Conservation (phyloP, 1,140 invertebrate species). For the Microplitis mediator region DNA sequence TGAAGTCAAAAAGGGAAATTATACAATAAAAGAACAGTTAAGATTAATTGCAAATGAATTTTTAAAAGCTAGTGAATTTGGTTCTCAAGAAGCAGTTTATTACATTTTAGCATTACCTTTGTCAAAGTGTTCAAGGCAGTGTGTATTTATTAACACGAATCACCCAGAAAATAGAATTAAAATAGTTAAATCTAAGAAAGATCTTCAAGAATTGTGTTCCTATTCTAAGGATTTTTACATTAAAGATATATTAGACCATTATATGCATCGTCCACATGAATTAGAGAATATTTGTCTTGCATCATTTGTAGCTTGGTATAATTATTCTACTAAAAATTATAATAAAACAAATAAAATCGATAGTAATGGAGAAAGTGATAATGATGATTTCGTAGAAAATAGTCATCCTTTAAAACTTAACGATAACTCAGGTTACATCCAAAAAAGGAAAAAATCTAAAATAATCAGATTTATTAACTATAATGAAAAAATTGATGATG, state of each 20-base stretch:
- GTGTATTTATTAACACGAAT: constrained; percentile 15
- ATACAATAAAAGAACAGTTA: constrained; percentile 43
- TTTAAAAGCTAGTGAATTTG: background rate
- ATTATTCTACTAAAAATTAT: background rate
- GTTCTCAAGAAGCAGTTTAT: constrained; percentile 44
- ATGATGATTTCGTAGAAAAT: constrained; percentile 7
- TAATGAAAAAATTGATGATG: constrained; percentile 31
- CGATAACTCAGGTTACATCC: background rate
- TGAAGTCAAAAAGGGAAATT: too few relatives aligned
- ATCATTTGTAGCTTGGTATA: constrained; percentile 12
- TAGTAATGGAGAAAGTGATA: constrained; percentile 7
- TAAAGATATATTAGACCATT: constrained; percentile 26
- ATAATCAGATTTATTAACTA: constrained; percentile 26
- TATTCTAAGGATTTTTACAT: constrained; percentile 22
- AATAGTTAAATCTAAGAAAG: constrained; percentile 16
- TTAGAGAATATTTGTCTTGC: constrained; percentile 22
- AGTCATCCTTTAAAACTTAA: too few relatives aligned
- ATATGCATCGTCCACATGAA: background rate
- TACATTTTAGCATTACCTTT: constrained; percentile 35
- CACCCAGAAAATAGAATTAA: constrained; percentile 13
- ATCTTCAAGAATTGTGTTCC: constrained; percentile 4
- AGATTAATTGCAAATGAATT: constrained; percentile 6
- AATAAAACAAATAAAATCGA: background rate
- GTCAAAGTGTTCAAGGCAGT: constrained; percentile 17
- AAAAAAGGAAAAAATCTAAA: background rate